These are phyloP conservation scores for Heterodera schachtii DNA, from an alignment of 1,140 invertebrate species.

Conservation along the genomic window DNA sequence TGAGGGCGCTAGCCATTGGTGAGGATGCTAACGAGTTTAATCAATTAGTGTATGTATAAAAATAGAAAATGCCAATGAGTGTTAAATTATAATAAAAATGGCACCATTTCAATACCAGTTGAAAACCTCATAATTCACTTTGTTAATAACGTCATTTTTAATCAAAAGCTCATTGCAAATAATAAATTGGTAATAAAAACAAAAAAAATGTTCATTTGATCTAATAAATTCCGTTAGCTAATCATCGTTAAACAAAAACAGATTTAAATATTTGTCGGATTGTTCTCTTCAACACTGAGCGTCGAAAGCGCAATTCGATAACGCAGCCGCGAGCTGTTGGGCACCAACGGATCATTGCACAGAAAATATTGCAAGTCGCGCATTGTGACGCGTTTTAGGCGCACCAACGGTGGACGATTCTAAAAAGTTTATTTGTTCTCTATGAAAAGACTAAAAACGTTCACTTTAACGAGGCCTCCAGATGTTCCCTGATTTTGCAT, in stretches of 20 bases:
- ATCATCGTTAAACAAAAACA: no score
- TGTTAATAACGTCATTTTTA: no score
- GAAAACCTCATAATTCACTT: no score
- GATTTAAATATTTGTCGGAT: background rate
- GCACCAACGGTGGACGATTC: conserved; percentile 22
- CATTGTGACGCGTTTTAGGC: conserved; percentile 51
- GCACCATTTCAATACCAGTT: no score
- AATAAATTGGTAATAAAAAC: no score
- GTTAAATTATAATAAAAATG: background rate
- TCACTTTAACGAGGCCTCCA: background rate
- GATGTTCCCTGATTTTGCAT: conserved; percentile 24
- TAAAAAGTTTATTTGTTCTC: background rate
- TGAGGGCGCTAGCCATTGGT: conserved; percentile 66
- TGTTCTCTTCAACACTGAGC: conserved; percentile 24
- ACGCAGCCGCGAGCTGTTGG: conserved; percentile 20
- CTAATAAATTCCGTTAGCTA: no score
- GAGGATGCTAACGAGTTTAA: no score
- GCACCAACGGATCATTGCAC: conserved; percentile 24
- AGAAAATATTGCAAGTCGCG: conserved; percentile 48
- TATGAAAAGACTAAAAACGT: no score
- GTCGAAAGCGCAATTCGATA: conserved; percentile 24
- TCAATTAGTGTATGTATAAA: background rate
- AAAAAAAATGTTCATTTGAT: no score
- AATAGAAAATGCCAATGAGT: background rate
- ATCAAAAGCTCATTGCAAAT: no score